Evolutionary conservation across 2,888 invertebrate species (phyloP).

Genomic region (Agrilus mali): DNA sequence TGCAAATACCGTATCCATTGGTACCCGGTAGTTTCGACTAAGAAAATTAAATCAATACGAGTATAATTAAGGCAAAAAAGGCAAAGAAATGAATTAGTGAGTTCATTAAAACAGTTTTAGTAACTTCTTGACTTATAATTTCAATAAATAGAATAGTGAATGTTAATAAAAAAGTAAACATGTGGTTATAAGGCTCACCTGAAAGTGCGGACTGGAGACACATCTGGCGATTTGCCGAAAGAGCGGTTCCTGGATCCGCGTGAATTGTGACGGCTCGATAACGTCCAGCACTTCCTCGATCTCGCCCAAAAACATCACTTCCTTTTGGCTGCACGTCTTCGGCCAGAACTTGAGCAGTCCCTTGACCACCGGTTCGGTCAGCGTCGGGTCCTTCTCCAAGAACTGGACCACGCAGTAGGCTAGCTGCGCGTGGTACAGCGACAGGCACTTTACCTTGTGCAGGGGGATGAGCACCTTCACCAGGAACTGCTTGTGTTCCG

Average conservation of each 20-base stretch:
- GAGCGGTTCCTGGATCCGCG: conserved; percentile 93
- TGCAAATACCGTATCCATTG: too few relatives aligned
- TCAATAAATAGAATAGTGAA: not conserved
- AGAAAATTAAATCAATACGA: too few relatives aligned
- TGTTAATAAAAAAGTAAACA: not conserved
- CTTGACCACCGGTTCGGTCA: conserved; percentile 90
- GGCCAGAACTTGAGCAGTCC: conserved; percentile 97
- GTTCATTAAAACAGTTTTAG: too few relatives aligned
- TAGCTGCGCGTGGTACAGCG: conserved; percentile 94
- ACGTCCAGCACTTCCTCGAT: conserved; percentile 99
- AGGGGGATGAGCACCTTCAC: conserved; percentile 88
- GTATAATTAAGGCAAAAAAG: too few relatives aligned
- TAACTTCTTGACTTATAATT: too few relatives aligned
- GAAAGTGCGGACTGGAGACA: conserved; percentile 99
- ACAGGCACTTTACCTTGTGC: conserved; percentile 92
- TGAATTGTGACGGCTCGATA: conserved; percentile 98
- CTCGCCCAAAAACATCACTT: conserved; percentile 99
- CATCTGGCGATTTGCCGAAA: conserved; percentile 98
- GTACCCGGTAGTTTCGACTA: too few relatives aligned
- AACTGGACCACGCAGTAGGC: conserved; percentile 99
- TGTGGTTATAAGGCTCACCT: conserved; percentile 45
- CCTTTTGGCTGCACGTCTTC: conserved; percentile 96
- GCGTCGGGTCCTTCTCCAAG: conserved; percentile 90
- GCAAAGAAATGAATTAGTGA: too few relatives aligned
- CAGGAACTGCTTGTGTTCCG: conserved; percentile 95